Evolutionary conservation across 2,797 vertebrate genomes (phyloP).

Genomic region (Trichosurus vulpecula): DNA sequence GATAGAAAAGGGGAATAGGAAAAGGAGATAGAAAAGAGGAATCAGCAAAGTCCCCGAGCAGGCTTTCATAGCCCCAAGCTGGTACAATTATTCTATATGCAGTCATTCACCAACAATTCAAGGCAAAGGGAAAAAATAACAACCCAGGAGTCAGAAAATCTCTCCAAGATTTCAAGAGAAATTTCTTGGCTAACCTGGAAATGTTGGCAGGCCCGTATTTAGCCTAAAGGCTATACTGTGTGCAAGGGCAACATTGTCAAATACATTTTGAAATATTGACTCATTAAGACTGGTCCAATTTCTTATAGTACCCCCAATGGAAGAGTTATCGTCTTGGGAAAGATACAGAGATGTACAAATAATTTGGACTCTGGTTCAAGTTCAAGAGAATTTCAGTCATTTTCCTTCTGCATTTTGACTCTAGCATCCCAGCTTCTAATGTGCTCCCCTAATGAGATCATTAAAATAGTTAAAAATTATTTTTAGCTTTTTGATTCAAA

Average conservation of each 20-base stretch:
- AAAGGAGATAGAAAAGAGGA: neutral
- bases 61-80: neutral
- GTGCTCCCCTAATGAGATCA: conserved; percentile 27
- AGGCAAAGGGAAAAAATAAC: neutral
- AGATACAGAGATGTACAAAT: neutral
- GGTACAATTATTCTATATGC: neutral
- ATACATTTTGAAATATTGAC: neutral
- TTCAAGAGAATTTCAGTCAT: neutral
- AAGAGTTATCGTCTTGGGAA: neutral
- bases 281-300: neutral
- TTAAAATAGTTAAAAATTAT: conserved; percentile 13
- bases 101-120: neutral
- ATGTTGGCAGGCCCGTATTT: neutral
- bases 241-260: neutral
- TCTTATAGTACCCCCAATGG: neutral
- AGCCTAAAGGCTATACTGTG: neutral
- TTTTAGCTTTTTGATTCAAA: conserved; percentile 41
- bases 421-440: neutral
- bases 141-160: neutral
- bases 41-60: neutral
- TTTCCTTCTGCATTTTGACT: conserved; percentile 43
- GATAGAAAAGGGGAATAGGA: neutral
- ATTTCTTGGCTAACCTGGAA: conserved; percentile 26
- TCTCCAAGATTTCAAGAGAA: neutral
- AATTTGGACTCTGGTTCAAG: neutral